Evolutionary conservation across 1,140 invertebrate genomes (phyloP).

Genomic region (Trichoplusia ni): DNA sequence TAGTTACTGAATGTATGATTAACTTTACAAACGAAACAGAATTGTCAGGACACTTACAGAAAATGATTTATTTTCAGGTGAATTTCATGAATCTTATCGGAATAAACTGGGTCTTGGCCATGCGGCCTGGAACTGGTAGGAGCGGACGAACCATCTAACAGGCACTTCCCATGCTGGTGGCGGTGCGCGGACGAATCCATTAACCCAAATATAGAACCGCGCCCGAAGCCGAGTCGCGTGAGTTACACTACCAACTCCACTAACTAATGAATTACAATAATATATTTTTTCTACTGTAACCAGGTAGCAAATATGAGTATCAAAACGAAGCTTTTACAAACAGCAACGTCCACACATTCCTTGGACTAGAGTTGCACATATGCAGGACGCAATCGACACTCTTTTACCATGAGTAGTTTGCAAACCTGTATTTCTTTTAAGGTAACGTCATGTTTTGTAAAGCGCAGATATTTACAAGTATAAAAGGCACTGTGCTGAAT

Average conservation of each 20-base stretch:
- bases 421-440: neutral
- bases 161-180: conserved; percentile 71
- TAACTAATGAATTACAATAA: conserved; percentile 23
- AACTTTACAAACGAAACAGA: no score
- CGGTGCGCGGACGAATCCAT: conserved; percentile 76
- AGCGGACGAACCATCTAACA: conserved; percentile 68
- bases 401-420: neutral
- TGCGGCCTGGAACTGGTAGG: conserved; percentile 32
- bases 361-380: neutral
- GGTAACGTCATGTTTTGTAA: conserved; percentile 1
- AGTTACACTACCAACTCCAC: conserved; percentile 32
- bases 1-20: no score
- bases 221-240: conserved; percentile 65
- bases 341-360: no score
- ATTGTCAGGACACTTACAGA: no score
- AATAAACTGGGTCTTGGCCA: conserved; percentile 20
- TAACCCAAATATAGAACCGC: conserved; percentile 80
- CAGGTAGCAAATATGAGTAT: neutral
- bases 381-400: neutral
- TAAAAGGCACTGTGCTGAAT: neutral
- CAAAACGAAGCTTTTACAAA: no score
- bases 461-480: neutral
- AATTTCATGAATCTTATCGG: neutral
- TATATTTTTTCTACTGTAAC: neutral
- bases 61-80: neutral